Base-by-base conservation (phyloP, 2,113 vertebrate species). In the Mixornis gularis region DNA sequence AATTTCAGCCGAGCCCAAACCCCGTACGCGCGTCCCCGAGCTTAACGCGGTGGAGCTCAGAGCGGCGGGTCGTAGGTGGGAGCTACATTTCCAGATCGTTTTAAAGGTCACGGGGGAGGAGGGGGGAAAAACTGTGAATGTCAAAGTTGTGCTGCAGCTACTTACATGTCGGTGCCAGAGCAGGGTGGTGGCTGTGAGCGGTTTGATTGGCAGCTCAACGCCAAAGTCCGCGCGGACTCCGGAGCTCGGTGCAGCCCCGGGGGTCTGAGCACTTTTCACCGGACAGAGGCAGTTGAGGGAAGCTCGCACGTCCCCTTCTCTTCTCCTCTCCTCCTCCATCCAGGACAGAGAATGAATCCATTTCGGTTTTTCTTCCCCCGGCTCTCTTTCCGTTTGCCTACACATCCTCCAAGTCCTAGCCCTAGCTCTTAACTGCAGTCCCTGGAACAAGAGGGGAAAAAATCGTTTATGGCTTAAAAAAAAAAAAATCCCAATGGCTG, bases 381-480 rank as follows among this genome's bases (percentile, higher is more conserved):
- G 89, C 90, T 97, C 93, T 95, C 94, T 95, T 90, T 96, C 95
- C 94, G 96, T 95, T 91, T 95, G 96, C 94, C 96, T 95, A 93
- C 97, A 97, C 97, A 96, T 97, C 98, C 97, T 97, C 97, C 98
- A 97, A 97, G 96, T 97, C 96, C 96, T 97, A 98, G 96, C 95
- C 96, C 97, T 96, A 97, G 97, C 96, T 97, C 98, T 98, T 97
- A 97, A 98, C 98, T 98, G 98, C 98, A 89, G 97, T 97, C 98
- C 98, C 98, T 99, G 98, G 97, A 98, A 99, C 98, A 98, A 99
- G 98, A 80, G 81, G 89, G 83, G 65, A 98, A 98, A 95, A 99
- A 99, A 98, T 98, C 98, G 98, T 99, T 99, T 98, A 99, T 98
- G 99, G 98, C 98, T 98, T 98, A 98, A 98, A 98, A 85, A 81